Evolutionary conservation across 2,888 invertebrate species (phyloP), one percentile per base, ranked within the genome.

Genomic region (Stenichneumon culpator): DNA sequence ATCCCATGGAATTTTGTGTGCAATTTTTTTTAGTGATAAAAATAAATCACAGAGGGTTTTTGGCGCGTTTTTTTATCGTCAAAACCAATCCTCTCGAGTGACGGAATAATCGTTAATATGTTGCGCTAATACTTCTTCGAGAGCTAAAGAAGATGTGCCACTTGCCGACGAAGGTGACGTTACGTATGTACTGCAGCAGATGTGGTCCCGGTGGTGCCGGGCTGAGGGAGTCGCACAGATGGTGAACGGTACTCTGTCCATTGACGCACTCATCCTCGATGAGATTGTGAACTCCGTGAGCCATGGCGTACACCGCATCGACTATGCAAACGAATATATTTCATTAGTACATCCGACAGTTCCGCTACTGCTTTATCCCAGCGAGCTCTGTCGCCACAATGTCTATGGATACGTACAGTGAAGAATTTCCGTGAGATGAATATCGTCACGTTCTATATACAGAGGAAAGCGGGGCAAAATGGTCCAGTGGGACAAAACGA

Each of bases 221-320:
- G 79, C 93, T 92, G 75, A 95, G 90, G 25, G 90, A 88, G 16
- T 94, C 94, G 88, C 95, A 95, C 16, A 94, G 90, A 57, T 94
- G 90, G 86, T 94, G 93, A 72, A 92, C 89, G 52, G 93, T 92
- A 44, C 92, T 91, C 11, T 83, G 86, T 32, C 91, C 92, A 32
- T 88, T 88, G 47, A 93, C 92, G 92, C 97, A 97, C 72, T 95
- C 93, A 86, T 96, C 96, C 28, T 93, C 93, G 74, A 96, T 95
- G 90, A 96, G 94, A 83, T 95, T 95, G 91, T 97, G 96, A 25
- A 97, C 94, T 0, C 96, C 97, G 90, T 96, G 95, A 0, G 97
- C 97, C 92, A 97, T 95, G 0, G 97, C 97, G 90, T 96, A 97
- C 0, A 97, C 97, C 0, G 97, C 97, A 93, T 97, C 97, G 80